A percentile compares a stretch with the other conserved stretches of the same genome.
These are phyloP conservation scores for Goniozus legneri DNA, from an alignment of 1,140 invertebrate species.

Conservation along the genomic window DNA sequence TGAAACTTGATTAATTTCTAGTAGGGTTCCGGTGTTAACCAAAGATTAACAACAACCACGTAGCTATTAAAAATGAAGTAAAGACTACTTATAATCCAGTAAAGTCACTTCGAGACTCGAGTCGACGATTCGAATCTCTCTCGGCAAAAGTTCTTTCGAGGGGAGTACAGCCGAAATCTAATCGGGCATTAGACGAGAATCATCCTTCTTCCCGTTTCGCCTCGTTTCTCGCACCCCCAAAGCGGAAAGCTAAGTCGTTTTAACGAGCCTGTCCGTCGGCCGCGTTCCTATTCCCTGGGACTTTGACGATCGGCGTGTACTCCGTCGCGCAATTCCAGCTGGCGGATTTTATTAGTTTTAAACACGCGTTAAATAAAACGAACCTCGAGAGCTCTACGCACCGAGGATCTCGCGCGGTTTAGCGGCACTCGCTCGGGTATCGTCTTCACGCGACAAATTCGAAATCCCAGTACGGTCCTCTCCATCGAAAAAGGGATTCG, in stretches of 20 bases:
- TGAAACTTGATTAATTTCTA: too few relatives aligned
- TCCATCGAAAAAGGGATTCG: too few relatives aligned
- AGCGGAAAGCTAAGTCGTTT: too few relatives aligned
- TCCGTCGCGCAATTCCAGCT: not conserved
- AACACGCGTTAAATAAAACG: constrained; percentile 54
- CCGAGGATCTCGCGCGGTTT: constrained; percentile 19
- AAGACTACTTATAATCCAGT: too few relatives aligned
- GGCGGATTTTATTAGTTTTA: constrained; percentile 51
- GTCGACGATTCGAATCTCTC: constrained; percentile 8
- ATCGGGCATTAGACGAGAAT: constrained; percentile 13
- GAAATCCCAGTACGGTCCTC: too few relatives aligned
- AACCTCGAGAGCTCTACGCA: constrained; percentile 25
- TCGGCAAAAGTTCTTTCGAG: constrained; percentile 15
- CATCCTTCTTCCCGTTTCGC: not conserved
- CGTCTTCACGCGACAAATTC: too few relatives aligned
- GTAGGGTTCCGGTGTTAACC: too few relatives aligned
- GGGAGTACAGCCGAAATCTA: constrained; percentile 12
- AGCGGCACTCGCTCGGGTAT: too few relatives aligned
- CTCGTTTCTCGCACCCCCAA: not conserved
- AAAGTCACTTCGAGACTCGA: too few relatives aligned
- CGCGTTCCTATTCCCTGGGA: constrained; percentile 27
- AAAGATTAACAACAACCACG: too few relatives aligned
- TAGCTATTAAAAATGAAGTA: too few relatives aligned
- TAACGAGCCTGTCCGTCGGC: constrained; percentile 23
- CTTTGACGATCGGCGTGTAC: constrained; percentile 10